phyloP scores from a whole-genome alignment of 2,888 invertebrate genomes.

The Hirtodrosophila trivittata region DNA sequence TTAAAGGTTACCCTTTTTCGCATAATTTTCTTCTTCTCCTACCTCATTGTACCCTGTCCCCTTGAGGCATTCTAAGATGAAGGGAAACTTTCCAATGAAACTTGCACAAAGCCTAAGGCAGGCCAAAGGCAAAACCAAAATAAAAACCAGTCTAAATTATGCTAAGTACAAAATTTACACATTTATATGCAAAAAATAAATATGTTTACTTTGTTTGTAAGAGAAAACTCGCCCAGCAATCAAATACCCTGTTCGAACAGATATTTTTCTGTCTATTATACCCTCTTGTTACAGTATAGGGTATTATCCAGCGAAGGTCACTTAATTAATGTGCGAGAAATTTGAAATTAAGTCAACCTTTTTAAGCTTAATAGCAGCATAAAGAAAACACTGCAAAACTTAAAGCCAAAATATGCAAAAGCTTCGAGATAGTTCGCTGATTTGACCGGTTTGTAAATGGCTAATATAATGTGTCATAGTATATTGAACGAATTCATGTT shows the following conservation, averaged over 20 bases:
- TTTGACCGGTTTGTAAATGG: slow-evolving; percentile 27
- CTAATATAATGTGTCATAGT: slow-evolving; percentile 12
- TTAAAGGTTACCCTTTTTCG: background rate
- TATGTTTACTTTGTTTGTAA: background rate
- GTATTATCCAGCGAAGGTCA: slow-evolving; percentile 35
- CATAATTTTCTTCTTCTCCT: background rate
- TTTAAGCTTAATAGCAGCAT: slow-evolving; percentile 39
- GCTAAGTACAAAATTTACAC: slow-evolving; percentile 25
- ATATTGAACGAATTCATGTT: slow-evolving; percentile 10
- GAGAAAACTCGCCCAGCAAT: no score
- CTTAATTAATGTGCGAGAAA: slow-evolving; percentile 64
- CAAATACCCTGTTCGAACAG: no score
- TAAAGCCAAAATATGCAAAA: slow-evolving; percentile 28
- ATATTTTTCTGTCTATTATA: no score
- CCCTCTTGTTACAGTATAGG: background rate
- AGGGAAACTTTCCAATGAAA: slow-evolving; percentile 32
- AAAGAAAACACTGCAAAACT: slow-evolving; percentile 21
- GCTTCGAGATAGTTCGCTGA: slow-evolving; percentile 37
- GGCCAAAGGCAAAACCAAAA: slow-evolving; percentile 30
- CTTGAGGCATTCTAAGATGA: slow-evolving; percentile 52
- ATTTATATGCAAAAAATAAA: slow-evolving; percentile 13
- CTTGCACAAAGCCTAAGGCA: slow-evolving; percentile 53
- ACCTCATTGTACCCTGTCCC: background rate
- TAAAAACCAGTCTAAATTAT: slow-evolving; percentile 30
- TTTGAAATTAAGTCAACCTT: slow-evolving; percentile 48